phyloP scores from a whole-genome alignment of 2,797 vertebrate genomes.

The Paguma larvata region DNA sequence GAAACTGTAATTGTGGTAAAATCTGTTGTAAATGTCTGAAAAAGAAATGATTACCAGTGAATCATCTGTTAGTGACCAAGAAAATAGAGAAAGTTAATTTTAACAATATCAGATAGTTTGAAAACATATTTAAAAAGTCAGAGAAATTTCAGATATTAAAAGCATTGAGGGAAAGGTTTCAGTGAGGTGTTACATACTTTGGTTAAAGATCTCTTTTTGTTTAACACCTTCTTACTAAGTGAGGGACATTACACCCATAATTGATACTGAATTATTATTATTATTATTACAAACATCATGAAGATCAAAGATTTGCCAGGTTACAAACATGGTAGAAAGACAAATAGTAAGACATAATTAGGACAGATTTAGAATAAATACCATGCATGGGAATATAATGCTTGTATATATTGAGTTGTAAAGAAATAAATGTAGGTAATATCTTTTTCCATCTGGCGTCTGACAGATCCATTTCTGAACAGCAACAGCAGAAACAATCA shows the following conservation, averaged over 20 bases:
- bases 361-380: not conserved
- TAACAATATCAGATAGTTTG: not conserved
- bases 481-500: not conserved
- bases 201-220: not conserved
- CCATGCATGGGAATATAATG: not conserved
- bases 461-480: not conserved
- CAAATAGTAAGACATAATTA: not conserved
- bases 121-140: constrained; percentile 23
- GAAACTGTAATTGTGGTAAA: constrained; percentile 45
- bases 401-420: not conserved
- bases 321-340: constrained; percentile 4
- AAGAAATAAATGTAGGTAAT: constrained; percentile 3
- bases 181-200: not conserved
- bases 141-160: constrained; percentile 27
- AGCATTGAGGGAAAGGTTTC: not conserved
- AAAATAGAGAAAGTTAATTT: constrained; percentile 54
- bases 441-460: not conserved
- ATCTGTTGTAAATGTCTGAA: not conserved
- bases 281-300: not conserved
- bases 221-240: not conserved
- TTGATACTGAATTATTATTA: not conserved
- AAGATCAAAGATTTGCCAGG: not conserved
- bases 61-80: constrained; percentile 48
- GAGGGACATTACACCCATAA: not conserved
- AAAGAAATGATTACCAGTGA: constrained; percentile 38